Evolutionary conservation across 1,140 invertebrate species (phyloP), one percentile per base, ranked within the genome.

Genomic region (Leptestheria dahalacensis): DNA sequence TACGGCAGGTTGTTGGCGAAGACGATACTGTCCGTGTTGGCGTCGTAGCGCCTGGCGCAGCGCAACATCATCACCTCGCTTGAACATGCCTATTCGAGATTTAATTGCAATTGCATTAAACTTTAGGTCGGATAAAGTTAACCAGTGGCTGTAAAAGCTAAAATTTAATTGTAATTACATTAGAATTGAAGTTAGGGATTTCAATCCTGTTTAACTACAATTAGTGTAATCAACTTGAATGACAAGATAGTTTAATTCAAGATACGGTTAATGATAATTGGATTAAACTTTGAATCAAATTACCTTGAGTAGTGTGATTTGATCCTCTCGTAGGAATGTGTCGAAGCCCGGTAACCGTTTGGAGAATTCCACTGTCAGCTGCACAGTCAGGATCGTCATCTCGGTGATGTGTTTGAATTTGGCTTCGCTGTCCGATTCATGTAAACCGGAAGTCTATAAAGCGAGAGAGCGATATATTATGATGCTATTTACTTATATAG

Each of bases 11-110:
- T 94, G 73, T 96, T 96, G 48, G 91, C 93, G 74, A 97, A 96
- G 60, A 97, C 81, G 66, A 98, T 96, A 60, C 90, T 91, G 73
- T 95, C 88, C 10, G 89, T 84, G 53, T 80, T 78, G 25, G 84
- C 82, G 74, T 98, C 94, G 70, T 97, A 98, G 57, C 91, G 84
- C 60, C 93, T 77, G 18, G 93, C 89, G 78, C 93, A 93, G 62
- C 94, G 77, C 65, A 98, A 78, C 84, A 97, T 96, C 89, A 98
- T 97, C 49, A 97, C 91, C 74, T 98, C 95, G 73, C 89, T 95
- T 59, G 91, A 94, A 71, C 91, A 96, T 48, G 91, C 92, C 33
- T 41, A n/a, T n/a, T n/a, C n/a, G n/a, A n/a, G n/a, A n/a, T n/a
- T n/a, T n/a, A n/a, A n/a, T n/a, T n/a, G n/a, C n/a, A n/a, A n/a